phyloP scores from a whole-genome alignment of 2,797 vertebrate species.

The Chaunax sp. region DNA sequence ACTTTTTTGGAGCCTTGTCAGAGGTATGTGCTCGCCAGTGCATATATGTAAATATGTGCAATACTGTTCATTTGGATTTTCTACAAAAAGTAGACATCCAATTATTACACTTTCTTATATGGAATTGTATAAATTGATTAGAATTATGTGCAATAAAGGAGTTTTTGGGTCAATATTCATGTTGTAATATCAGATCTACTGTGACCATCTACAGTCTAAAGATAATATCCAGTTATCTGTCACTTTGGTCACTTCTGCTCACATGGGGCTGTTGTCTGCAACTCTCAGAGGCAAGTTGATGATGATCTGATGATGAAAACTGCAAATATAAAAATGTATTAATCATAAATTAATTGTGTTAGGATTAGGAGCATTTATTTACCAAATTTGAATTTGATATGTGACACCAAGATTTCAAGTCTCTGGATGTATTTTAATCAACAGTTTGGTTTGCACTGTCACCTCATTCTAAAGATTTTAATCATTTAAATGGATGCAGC shows the following conservation, averaged over 20 bases:
- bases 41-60: neutral
- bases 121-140: constrained; percentile 35
- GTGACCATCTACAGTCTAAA: neutral
- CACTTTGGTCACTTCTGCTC: neutral
- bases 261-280: neutral
- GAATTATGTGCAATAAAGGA: constrained; percentile 15
- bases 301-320: constrained; percentile 12
- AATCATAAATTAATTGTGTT: no score
- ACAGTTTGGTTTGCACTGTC: no score
- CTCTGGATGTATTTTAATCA: no score
- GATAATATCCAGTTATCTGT: neutral
- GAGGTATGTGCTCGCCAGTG: no score
- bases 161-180: neutral
- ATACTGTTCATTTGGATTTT: constrained; percentile 5
- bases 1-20: no score
- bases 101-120: constrained; percentile 2
- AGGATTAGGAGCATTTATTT: no score
- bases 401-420: no score
- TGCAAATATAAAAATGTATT: neutral
- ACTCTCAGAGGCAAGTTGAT: neutral
- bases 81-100: constrained; percentile 1
- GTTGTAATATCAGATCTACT: neutral
- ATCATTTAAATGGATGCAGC: no score
- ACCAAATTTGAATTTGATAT: no score
- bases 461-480: no score